These are phyloP conservation scores for Stichopus horrens DNA, from an alignment of 53 echinoderm and acorn worm genomes.

Conservation along the genomic window DNA sequence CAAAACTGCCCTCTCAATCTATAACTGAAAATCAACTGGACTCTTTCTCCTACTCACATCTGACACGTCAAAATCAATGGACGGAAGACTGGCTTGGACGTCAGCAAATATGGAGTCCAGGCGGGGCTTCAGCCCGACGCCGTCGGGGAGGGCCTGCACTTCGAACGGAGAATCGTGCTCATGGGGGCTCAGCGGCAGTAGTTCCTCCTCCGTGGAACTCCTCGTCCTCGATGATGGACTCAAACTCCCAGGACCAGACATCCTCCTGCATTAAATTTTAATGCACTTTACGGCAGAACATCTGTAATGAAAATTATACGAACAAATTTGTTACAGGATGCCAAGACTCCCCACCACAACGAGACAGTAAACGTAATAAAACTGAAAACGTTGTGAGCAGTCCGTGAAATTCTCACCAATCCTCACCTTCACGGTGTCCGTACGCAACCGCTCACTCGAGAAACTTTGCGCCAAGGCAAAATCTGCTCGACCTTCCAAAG, in stretches of 20 bases:
- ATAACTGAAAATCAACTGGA: background rate
- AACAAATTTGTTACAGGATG: background rate
- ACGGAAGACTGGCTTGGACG: slow-evolving; percentile 84
- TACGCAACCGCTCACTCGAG: too few species aligned
- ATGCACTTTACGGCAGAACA: background rate
- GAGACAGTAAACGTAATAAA: too few species aligned
- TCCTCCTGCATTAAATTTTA: background rate
- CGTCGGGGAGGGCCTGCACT: slow-evolving; percentile 61
- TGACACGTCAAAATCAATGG: slow-evolving; percentile 92
- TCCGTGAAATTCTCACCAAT: too few species aligned
- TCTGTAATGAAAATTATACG: background rate
- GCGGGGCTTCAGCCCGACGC: slow-evolving; percentile 66
- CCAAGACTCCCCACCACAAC: too few species aligned
- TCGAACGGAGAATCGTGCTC: slow-evolving; percentile 57
- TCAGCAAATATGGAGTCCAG: slow-evolving; percentile 92
- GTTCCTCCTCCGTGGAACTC: slow-evolving; percentile 41
- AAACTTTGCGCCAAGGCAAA: too few species aligned
- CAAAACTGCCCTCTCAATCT: background rate
- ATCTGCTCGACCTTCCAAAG: too few species aligned
- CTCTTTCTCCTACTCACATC: slow-evolving; percentile 67
- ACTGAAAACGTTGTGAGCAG: too few species aligned
- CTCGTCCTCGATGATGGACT: slow-evolving; percentile 15
- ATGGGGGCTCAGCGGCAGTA: slow-evolving; percentile 19
- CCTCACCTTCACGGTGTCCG: too few species aligned
- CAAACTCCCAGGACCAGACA: slow-evolving; percentile 20